phyloP scores from a whole-genome alignment of 2,113 vertebrate species.

The Eurystomus gularis region DNA sequence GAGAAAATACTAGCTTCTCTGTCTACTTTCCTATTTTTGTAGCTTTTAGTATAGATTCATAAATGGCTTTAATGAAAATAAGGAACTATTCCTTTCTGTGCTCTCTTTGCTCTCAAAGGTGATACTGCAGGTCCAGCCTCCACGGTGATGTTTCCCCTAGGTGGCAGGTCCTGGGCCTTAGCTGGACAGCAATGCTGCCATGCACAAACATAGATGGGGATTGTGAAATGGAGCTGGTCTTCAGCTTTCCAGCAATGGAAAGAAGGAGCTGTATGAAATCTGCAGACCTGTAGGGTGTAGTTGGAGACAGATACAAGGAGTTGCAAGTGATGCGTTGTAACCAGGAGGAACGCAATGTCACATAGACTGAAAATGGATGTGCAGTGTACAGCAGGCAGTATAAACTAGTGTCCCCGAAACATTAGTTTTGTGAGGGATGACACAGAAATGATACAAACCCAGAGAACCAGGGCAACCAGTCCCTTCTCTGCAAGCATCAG shows the following conservation, averaged over 20 bases:
- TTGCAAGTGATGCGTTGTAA: background rate
- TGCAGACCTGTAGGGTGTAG: background rate
- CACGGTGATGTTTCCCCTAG: background rate
- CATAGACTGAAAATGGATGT: accelerated
- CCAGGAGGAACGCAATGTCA: background rate
- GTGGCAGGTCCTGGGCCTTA: background rate
- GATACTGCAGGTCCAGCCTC: background rate
- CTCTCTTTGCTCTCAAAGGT: background rate
- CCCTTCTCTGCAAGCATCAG: background rate
- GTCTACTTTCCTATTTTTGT: conserved; percentile 23
- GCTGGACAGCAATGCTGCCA: background rate
- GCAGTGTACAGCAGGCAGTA: background rate
- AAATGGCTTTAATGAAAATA: conserved; percentile 30
- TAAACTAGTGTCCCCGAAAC: background rate
- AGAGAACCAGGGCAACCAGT: background rate
- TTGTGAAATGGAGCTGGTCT: background rate
- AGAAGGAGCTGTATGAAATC: background rate
- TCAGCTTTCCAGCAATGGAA: background rate
- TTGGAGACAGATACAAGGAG: background rate
- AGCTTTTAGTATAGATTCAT: conserved; percentile 53
- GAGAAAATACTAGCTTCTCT: conserved; percentile 58
- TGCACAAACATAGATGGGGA: accelerated
- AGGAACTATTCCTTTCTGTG: background rate
- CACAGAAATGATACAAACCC: background rate
- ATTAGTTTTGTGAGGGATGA: background rate